Conservation (phyloP, 2,797 vertebrate species). For the Podargus strigoides region DNA sequence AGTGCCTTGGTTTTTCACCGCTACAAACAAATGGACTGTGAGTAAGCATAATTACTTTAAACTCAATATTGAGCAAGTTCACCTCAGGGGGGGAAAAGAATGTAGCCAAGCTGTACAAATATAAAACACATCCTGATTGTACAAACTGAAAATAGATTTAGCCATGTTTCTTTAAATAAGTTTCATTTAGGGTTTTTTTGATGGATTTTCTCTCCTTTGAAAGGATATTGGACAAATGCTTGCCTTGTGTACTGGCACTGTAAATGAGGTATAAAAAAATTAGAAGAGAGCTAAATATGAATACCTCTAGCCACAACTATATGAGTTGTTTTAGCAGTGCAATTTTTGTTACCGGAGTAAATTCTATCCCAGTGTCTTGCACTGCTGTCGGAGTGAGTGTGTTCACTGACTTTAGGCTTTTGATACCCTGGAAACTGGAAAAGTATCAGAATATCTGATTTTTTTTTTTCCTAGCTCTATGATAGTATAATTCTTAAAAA, state of each 20-base stretch:
- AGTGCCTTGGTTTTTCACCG: conserved; percentile 90
- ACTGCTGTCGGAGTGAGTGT: neutral
- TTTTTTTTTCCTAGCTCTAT: neutral
- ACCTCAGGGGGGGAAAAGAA: neutral
- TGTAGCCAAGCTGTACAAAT: neutral
- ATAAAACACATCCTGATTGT: neutral
- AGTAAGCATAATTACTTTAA: conserved; percentile 63
- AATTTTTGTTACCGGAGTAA: neutral
- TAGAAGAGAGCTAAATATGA: neutral
- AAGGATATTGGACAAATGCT: neutral
- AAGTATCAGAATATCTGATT: neutral
- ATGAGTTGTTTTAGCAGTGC: neutral
- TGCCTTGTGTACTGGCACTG: neutral
- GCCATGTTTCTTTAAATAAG: neutral
- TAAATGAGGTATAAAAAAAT: neutral
- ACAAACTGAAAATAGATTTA: neutral
- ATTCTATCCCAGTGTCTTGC: neutral
- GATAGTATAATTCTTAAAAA: neutral
- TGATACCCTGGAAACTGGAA: neutral
- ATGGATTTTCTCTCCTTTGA: neutral
- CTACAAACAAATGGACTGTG: conserved; percentile 93
- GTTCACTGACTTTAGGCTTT: neutral
- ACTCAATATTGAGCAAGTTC: neutral
- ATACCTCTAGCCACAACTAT: neutral
- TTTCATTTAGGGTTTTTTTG: neutral